Conservation (phyloP, 2,113 vertebrate genomes). For the Chloebia gouldiae region DNA sequence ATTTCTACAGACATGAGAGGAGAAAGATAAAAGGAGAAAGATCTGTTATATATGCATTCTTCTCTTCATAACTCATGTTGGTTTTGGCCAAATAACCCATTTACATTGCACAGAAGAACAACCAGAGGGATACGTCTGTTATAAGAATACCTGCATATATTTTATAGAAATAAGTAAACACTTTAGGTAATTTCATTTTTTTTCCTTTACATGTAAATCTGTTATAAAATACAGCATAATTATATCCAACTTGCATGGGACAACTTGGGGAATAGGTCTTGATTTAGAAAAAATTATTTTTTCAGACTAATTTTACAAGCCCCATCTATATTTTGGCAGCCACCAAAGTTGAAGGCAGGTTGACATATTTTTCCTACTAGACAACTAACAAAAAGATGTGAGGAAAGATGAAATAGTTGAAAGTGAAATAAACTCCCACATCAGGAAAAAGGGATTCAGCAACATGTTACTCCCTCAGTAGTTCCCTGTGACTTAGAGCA, state of each 20-base stretch:
- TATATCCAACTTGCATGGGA: neutral
- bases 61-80: fast-evolving
- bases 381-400: neutral
- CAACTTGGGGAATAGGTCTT: neutral
- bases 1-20: neutral
- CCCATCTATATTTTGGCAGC: neutral
- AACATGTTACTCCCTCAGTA: neutral
- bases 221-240: neutral
- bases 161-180: neutral
- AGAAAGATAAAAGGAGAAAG: too few relatives aligned
- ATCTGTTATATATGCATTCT: neutral
- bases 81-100: neutral
- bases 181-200: neutral
- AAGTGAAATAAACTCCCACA: neutral
- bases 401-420: neutral
- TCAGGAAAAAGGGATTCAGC: neutral
- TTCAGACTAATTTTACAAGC: neutral
- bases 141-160: neutral
- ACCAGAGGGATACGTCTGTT: neutral
- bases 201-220: neutral
- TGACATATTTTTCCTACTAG: neutral
- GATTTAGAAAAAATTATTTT: neutral
- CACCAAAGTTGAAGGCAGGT: neutral
- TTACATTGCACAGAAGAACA: neutral
- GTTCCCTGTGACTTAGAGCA: neutral